phyloP scores from a whole-genome alignment of 2,113 vertebrate species.

The Euleptes europaea region DNA sequence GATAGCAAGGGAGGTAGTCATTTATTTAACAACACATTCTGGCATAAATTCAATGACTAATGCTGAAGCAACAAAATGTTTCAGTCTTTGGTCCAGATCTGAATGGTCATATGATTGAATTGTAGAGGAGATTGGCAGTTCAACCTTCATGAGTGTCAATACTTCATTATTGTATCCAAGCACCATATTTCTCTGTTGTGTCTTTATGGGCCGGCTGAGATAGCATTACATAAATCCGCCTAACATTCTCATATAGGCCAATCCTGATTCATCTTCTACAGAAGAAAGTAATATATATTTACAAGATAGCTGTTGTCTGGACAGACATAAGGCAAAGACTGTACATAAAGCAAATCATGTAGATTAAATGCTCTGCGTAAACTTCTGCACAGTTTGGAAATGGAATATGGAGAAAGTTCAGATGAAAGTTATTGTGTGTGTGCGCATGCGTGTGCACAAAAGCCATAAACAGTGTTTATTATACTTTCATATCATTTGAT shows the following conservation, averaged over 20 bases:
- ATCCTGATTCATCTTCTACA: neutral
- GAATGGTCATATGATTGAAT: neutral
- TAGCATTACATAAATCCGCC: neutral
- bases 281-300: neutral
- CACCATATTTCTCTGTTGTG: neutral
- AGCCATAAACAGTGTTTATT: neutral
- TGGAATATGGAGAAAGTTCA: neutral
- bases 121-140: neutral
- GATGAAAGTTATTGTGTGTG: neutral
- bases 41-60: neutral
- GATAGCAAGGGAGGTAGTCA: neutral
- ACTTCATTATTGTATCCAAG: neutral
- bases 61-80: constrained; percentile 5
- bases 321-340: constrained; percentile 5
- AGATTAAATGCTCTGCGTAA: constrained; percentile 14
- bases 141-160: neutral
- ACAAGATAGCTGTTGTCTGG: neutral
- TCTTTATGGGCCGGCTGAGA: neutral
- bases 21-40: neutral
- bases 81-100: neutral
- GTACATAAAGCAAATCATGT: neutral
- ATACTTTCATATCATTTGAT: neutral
- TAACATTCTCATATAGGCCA: neutral
- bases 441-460: neutral
- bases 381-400: constrained; percentile 21